These are phyloP conservation scores for Alloscopus bannaensis DNA, from an alignment of 2,888 invertebrate species.

Conservation along the genomic window DNA sequence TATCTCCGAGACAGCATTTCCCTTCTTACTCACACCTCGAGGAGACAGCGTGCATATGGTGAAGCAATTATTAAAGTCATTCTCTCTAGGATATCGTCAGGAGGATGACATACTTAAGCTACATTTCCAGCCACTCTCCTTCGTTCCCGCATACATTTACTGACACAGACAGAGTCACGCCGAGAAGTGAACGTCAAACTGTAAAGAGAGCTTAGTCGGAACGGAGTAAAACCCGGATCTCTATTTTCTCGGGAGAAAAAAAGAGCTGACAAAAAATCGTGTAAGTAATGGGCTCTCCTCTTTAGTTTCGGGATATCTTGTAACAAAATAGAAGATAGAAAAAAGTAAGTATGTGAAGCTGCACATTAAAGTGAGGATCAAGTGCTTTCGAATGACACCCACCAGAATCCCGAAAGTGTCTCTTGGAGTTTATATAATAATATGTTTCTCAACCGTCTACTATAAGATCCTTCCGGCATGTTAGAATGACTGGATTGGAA, in stretches of 20 bases:
- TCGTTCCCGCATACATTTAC: no score
- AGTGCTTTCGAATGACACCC: constrained; percentile 55
- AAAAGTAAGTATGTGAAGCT: neutral
- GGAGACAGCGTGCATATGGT: constrained; percentile 29
- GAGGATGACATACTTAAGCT: constrained; percentile 33
- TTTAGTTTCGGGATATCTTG: neutral
- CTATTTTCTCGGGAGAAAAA: constrained; percentile 12
- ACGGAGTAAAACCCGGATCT: neutral
- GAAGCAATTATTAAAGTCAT: constrained; percentile 37
- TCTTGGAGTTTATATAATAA: constrained; percentile 29
- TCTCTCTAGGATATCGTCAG: no score
- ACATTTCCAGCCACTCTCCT: constrained; percentile 6
- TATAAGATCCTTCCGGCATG: constrained; percentile 41
- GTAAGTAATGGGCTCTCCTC: neutral
- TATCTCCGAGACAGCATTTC: constrained; percentile 19
- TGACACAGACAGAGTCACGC: no score
- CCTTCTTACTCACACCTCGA: neutral
- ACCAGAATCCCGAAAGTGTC: constrained; percentile 49
- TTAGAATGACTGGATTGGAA: neutral
- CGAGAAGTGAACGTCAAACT: no score
- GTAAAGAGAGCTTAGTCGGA: neutral
- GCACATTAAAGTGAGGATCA: constrained; percentile 38
- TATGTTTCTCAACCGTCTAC: constrained; percentile 13
- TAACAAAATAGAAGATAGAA: constrained; percentile 27
- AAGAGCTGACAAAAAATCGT: neutral